Evolutionary conservation across 2,888 invertebrate species (phyloP).

Genomic region (Strigamia maritima): DNA sequence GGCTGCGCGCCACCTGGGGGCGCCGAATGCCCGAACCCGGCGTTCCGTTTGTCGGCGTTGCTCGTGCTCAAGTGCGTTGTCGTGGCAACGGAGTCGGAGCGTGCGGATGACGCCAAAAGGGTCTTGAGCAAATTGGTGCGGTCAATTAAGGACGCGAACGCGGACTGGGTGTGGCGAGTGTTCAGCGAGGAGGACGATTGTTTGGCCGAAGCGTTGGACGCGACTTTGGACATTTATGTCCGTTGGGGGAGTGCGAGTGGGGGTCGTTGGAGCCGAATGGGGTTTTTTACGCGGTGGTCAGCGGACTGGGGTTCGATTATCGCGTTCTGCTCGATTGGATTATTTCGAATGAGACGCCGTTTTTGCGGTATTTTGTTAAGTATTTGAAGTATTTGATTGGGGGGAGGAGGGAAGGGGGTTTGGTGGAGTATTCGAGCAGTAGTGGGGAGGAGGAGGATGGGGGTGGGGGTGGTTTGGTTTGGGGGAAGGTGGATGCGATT

Average conservation of each 20-base stretch:
- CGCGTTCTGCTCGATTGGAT: conserved; percentile 12
- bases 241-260: conserved; percentile 53
- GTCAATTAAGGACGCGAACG: neutral
- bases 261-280: neutral
- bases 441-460: neutral
- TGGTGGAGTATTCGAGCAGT: conserved; percentile 13
- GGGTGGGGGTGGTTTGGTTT: neutral
- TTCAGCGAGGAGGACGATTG: conserved; percentile 90
- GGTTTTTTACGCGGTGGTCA: neutral
- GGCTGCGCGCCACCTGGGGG: neutral
- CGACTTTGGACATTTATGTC: conserved; percentile 80
- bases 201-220: conserved; percentile 86
- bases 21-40: neutral
- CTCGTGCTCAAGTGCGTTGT: neutral
- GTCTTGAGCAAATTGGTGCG: neutral
- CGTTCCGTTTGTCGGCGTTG: neutral
- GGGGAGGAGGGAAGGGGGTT: neutral
- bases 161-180: conserved; percentile 74
- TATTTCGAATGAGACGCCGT: neutral
- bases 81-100: neutral
- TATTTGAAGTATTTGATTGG: conserved; percentile 19
- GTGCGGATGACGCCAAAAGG: neutral
- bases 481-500: neutral
- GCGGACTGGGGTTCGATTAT: neutral
- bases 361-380: neutral